Conservation (phyloP, 2,113 vertebrate species). For the Hyperoodon ampullatus region DNA sequence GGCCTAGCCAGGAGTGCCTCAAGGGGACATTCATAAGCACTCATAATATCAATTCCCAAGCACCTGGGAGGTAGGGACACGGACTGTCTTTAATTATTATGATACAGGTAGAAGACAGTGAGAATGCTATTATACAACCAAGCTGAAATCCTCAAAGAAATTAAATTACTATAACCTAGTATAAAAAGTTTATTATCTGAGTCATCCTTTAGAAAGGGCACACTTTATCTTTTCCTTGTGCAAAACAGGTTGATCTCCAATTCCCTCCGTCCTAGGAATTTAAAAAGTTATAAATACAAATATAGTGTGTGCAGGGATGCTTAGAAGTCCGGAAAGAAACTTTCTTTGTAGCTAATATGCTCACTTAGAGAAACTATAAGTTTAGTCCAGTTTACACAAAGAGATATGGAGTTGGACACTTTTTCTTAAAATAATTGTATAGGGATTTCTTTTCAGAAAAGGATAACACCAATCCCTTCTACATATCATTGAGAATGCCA, state of each 20-base stretch:
- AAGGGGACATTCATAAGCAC: slow-evolving; percentile 77
- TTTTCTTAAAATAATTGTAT: background rate
- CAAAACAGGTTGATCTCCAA: background rate
- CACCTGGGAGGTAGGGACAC: slow-evolving; percentile 73
- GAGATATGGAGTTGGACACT: background rate
- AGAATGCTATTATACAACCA: background rate
- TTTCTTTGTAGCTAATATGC: background rate
- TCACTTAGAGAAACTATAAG: background rate
- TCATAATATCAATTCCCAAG: slow-evolving; percentile 79
- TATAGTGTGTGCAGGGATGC: background rate
- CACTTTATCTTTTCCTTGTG: background rate
- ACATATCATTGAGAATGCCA: background rate
- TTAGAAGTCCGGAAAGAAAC: background rate
- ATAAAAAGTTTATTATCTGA: background rate
- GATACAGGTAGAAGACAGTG: background rate
- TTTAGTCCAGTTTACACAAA: background rate
- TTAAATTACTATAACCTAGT: background rate
- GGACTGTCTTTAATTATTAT: slow-evolving; percentile 74
- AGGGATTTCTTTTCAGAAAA: background rate
- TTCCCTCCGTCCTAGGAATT: background rate
- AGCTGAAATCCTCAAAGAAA: slow-evolving; percentile 38
- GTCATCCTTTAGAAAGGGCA: background rate
- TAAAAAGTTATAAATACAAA: background rate
- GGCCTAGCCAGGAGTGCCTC: slow-evolving; percentile 74
- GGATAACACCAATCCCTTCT: background rate